A percentile compares a stretch with the other conserved stretches of the same genome.
Evolutionary conservation across 1,140 invertebrate species (phyloP).

Genomic region (Brachionus manjavacas): DNA sequence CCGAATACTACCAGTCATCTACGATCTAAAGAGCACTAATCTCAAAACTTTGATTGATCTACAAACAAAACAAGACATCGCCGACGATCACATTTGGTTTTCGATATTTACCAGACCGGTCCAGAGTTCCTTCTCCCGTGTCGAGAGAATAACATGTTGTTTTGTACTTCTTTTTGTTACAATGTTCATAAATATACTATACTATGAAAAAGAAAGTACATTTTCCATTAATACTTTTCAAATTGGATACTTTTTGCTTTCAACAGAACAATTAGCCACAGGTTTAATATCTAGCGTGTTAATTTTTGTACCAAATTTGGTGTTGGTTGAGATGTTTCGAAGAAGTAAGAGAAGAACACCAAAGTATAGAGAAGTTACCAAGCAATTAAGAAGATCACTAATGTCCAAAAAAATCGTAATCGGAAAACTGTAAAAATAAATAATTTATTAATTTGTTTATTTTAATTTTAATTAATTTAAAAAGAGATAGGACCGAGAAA

Average conservation of each 20-base stretch:
- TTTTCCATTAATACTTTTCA: conserved; percentile 49
- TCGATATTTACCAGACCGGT: conserved; percentile 61
- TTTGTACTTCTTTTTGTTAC: conserved; percentile 60
- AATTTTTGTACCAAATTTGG: background rate
- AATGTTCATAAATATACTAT: conserved; percentile 63
- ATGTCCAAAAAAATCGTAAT: background rate
- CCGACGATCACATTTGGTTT: conserved; percentile 63
- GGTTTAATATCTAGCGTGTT: conserved; percentile 32
- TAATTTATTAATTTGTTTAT: background rate
- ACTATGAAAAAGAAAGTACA: conserved; percentile 54
- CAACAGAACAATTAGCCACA: conserved; percentile 55
- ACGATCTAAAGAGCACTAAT: conserved; percentile 57
- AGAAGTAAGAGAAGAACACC: background rate
- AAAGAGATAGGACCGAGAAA: background rate
- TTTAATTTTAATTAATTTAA: background rate
- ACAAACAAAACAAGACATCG: conserved; percentile 57
- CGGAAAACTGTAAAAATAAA: background rate
- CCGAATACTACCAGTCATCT: conserved; percentile 61
- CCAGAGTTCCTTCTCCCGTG: conserved; percentile 58
- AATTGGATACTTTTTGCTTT: conserved; percentile 59
- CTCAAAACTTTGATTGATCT: conserved; percentile 60
- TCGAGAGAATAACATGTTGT: conserved; percentile 61
- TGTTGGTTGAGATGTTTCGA: conserved; percentile 32
- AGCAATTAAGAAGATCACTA: background rate
- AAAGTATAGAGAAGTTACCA: background rate